These are phyloP conservation scores for Aromia moschata DNA, from an alignment of 2,888 invertebrate genomes.

Conservation along the genomic window DNA sequence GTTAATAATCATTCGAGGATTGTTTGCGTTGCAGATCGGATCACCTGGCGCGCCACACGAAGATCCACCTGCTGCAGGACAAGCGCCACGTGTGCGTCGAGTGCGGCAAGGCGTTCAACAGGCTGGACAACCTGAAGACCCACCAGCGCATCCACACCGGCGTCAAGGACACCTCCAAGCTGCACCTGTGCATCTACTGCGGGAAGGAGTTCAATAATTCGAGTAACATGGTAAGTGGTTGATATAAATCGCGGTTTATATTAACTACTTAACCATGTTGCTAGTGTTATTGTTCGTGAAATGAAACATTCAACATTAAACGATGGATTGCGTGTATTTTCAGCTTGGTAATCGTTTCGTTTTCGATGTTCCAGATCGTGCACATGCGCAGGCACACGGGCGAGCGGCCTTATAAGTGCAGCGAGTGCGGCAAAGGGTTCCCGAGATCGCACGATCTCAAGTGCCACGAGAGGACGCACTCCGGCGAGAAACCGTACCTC, in stretches of 20 bases:
- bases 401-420: conserved; percentile 62
- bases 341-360: conserved; percentile 17
- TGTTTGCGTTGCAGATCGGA: conserved; percentile 66
- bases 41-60: conserved; percentile 71
- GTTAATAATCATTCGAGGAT: too few relatives aligned
- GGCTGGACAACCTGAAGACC: conserved; percentile 63
- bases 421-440: conserved; percentile 62
- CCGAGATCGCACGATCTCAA: conserved; percentile 63
- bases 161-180: conserved; percentile 58
- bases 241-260: conserved; percentile 35
- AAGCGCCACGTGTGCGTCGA: conserved; percentile 68
- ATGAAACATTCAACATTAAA: too few relatives aligned
- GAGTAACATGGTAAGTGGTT: conserved; percentile 61
- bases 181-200: conserved; percentile 63
- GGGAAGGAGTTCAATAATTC: conserved; percentile 64
- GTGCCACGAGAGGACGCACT: conserved; percentile 63
- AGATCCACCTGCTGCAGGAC: conserved; percentile 66
- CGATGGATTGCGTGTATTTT: too few relatives aligned
- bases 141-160: conserved; percentile 62
- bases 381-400: conserved; percentile 63
- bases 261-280: conserved; percentile 41
- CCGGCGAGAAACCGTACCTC: conserved; percentile 62
- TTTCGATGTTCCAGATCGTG: conserved; percentile 57
- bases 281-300: conserved; percentile 38
- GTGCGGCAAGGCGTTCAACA: conserved; percentile 71